phyloP scores from a whole-genome alignment of 2,888 invertebrate genomes.

The Lacanobia wlatinum region DNA sequence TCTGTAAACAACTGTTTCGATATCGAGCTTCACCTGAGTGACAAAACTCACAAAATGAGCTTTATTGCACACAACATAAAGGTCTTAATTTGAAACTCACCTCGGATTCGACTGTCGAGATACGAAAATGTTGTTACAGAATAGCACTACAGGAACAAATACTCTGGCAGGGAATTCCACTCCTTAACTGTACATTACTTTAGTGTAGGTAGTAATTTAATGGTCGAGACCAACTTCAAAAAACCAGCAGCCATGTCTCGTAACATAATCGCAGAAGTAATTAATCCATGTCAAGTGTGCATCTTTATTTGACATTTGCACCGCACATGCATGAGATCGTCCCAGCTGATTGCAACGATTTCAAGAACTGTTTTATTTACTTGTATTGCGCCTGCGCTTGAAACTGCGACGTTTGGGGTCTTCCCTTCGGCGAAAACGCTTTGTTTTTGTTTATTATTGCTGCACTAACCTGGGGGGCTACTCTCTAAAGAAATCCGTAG shows the following conservation, averaged over 20 bases:
- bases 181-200: not conserved
- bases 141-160: too few relatives aligned
- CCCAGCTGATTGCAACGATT: conserved; percentile 67
- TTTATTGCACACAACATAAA: too few relatives aligned
- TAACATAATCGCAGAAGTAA: conserved; percentile 4
- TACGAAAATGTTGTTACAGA: too few relatives aligned
- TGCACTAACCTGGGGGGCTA: conserved; percentile 24
- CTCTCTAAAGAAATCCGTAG: too few relatives aligned
- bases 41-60: too few relatives aligned
- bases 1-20: too few relatives aligned
- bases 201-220: not conserved
- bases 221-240: not conserved
- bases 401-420: conserved; percentile 57
- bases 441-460: conserved; percentile 55
- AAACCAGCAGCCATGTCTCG: not conserved
- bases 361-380: conserved; percentile 68
- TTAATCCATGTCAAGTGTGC: conserved; percentile 58
- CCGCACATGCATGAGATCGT: conserved; percentile 67
- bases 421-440: conserved; percentile 49
- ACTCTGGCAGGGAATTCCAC: not conserved
- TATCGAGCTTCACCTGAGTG: too few relatives aligned
- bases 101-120: too few relatives aligned
- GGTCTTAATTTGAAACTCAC: too few relatives aligned
- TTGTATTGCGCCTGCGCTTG: conserved; percentile 46
- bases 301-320: conserved; percentile 69